phyloP scores from a whole-genome alignment of 2,113 vertebrate species.

The Spermophilus dauricus region DNA sequence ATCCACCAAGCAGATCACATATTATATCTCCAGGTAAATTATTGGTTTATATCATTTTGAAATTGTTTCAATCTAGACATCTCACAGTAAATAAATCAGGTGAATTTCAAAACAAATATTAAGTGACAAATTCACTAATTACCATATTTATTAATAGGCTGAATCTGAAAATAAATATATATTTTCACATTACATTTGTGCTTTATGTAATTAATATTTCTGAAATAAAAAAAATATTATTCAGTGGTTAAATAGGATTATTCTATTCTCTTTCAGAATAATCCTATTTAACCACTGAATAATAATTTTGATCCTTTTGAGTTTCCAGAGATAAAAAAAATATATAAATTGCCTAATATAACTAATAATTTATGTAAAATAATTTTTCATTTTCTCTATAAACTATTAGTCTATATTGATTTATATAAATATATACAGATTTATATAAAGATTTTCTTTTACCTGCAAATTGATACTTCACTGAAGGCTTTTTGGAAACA shows the following conservation, averaged over 20 bases:
- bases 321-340: not conserved
- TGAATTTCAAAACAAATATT: constrained; percentile 76
- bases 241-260: not conserved
- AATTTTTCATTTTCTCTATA: not conserved
- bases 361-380: constrained; percentile 6
- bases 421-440: not conserved
- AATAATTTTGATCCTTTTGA: not conserved
- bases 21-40: constrained; percentile 75
- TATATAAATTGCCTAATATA: not conserved
- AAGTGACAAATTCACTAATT: constrained; percentile 82
- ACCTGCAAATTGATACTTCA: not conserved
- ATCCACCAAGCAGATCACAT: constrained; percentile 52
- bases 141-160: constrained; percentile 63
- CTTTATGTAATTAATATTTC: not conserved
- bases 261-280: not conserved
- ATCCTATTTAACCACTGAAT: too few species aligned
- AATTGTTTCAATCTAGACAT: constrained; percentile 79
- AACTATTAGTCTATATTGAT: not conserved
- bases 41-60: constrained; percentile 79
- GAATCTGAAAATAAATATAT: not conserved
- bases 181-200: not conserved
- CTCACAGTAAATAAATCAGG: constrained; percentile 34
- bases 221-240: constrained; percentile 3
- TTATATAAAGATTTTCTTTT: not conserved
- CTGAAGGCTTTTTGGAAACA: not conserved